Percentiles rank a stretch among this genome's conserved stretches.
Conservation (phyloP, 2,113 vertebrate species). For the Seriola rivoliana region DNA sequence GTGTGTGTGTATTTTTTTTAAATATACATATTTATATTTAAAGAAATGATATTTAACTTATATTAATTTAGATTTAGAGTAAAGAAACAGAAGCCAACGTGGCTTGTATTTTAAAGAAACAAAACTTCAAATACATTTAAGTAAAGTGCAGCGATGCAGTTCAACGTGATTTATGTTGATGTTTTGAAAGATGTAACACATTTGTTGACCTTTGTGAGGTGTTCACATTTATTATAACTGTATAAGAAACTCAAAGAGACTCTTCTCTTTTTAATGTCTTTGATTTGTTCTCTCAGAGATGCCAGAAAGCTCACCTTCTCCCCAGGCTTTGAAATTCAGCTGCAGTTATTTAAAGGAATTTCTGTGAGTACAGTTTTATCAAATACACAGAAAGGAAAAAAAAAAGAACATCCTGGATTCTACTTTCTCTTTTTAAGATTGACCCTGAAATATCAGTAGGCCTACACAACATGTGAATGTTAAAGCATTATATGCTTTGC, state of each 20-base stretch:
- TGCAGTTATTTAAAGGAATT: neutral
- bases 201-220: slow-evolving; percentile 2
- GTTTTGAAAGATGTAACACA: slow-evolving; percentile 23
- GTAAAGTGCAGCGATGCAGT: neutral
- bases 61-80: neutral
- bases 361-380: slow-evolving; percentile 7
- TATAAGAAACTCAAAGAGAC: slow-evolving; percentile 8
- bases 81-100: neutral
- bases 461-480: neutral
- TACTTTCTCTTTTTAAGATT: slow-evolving; percentile 1
- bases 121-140: slow-evolving; percentile 20
- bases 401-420: neutral
- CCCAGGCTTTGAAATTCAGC: slow-evolving; percentile 6
- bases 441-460: too few species aligned
- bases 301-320: slow-evolving; percentile 20
- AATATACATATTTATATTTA: too few species aligned
- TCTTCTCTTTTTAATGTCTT: slow-evolving; percentile 16
- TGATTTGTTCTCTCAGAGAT: slow-evolving; percentile 27
- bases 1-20: too few species aligned
- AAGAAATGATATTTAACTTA: neutral
- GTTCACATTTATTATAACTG: slow-evolving; percentile 9
- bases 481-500: neutral
- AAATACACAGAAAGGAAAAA: neutral
- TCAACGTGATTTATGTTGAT: neutral
- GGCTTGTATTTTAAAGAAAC: neutral